Evolutionary conservation across 2,797 vertebrate genomes (phyloP).

Genomic region (Artibeus lituratus): DNA sequence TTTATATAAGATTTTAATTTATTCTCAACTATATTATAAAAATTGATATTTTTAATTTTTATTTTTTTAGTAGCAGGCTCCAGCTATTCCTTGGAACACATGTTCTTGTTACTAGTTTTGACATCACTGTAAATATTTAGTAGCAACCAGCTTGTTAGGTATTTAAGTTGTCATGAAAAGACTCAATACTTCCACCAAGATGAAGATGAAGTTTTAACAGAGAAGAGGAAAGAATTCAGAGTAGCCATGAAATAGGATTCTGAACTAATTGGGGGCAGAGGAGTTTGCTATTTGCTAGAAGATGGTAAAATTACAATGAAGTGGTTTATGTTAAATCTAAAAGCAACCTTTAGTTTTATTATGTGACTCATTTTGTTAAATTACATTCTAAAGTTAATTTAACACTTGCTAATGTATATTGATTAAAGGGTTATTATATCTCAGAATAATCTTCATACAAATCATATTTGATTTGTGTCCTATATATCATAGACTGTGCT

Average conservation of each 20-base stretch:
- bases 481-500: conserved; percentile 6
- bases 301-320: conserved; percentile 30
- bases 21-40: background rate
- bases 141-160: conserved; percentile 74
- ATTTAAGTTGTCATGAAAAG: conserved; percentile 76
- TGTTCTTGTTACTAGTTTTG: conserved; percentile 68
- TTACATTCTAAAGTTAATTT: conserved; percentile 61
- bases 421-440: conserved; percentile 26
- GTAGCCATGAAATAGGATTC: conserved; percentile 38
- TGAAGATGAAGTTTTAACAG: conserved; percentile 66
- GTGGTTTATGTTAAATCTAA: background rate
- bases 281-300: background rate
- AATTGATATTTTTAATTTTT: conserved; percentile 62
- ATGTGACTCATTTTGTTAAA: conserved; percentile 19
- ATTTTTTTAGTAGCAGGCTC: background rate
- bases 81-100: conserved; percentile 74
- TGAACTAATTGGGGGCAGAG: background rate
- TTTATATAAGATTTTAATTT: conserved; percentile 47
- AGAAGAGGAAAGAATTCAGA: conserved; percentile 62
- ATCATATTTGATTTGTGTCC: conserved; percentile 31
- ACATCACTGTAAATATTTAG: conserved; percentile 79
- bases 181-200: conserved; percentile 63
- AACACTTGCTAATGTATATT: conserved; percentile 20
- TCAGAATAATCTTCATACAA: conserved; percentile 58
- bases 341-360: conserved; percentile 38